Conservation (phyloP, 2,888 invertebrate species). For the Drosophila subsilvestris region DNA sequence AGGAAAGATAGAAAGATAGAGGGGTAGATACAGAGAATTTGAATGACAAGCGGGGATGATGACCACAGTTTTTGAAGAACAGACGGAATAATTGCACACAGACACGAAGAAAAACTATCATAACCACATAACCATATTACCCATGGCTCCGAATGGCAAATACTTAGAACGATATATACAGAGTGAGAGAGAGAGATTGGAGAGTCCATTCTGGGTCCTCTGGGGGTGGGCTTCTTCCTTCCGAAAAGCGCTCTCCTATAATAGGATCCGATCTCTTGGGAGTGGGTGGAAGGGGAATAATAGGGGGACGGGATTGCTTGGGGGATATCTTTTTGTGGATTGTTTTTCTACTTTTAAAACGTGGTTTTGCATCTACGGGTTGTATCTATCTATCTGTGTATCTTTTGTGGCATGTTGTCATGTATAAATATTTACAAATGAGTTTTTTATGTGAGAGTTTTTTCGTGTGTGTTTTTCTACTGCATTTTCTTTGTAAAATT, state of each 20-base stretch:
- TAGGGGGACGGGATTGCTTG: not conserved
- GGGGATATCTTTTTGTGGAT: slow-evolving; percentile 10
- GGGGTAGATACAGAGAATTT: slow-evolving; percentile 11
- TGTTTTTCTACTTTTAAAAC: slow-evolving; percentile 50
- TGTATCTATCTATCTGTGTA: slow-evolving; percentile 24
- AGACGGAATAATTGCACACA: slow-evolving; percentile 49
- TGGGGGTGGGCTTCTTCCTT: not conserved
- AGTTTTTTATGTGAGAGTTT: slow-evolving; percentile 40
- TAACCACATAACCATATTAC: slow-evolving; percentile 74
- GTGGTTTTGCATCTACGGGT: slow-evolving; percentile 49
- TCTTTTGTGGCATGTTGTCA: slow-evolving; percentile 41
- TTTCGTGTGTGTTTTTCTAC: slow-evolving; percentile 51
- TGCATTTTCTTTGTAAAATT: slow-evolving; percentile 38
- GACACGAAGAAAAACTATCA: slow-evolving; percentile 50
- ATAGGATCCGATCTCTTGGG: not conserved
- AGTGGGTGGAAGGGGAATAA: not conserved
- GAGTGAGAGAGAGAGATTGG: not conserved
- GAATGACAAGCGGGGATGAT: slow-evolving; percentile 46
- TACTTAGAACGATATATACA: slow-evolving; percentile 51
- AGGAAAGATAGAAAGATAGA: slow-evolving; percentile 22
- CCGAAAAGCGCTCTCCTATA: not conserved
- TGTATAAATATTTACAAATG: slow-evolving; percentile 77
- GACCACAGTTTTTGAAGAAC: slow-evolving; percentile 63
- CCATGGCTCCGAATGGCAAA: slow-evolving; percentile 61
- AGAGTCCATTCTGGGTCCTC: not conserved